Evolutionary conservation across 30 jellyfish, hydroid and myxozoan species (phyloP).

Genomic region (Catostylus mosaicus): DNA sequence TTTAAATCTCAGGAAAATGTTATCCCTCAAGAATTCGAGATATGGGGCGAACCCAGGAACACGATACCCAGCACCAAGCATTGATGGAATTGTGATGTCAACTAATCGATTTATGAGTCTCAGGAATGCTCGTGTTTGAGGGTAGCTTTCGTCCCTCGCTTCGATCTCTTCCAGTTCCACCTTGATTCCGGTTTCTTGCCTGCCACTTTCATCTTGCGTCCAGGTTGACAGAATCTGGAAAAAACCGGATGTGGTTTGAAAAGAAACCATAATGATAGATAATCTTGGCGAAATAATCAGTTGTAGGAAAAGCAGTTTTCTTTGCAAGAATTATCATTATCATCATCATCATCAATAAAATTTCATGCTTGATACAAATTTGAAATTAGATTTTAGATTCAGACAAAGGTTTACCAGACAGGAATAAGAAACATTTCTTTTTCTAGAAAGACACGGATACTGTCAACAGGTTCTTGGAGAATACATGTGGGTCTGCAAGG

Average conservation of each 20-base stretch:
- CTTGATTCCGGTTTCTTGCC: constrained; percentile 73
- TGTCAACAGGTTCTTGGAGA: too few species aligned
- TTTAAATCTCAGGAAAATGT: constrained; percentile 79
- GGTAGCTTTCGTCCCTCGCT: constrained; percentile 86
- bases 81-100: constrained; percentile 78
- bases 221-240: constrained; percentile 54
- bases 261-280: background rate
- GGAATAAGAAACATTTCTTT: too few species aligned
- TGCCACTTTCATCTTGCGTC: constrained; percentile 19
- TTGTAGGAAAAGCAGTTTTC: background rate
- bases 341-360: background rate
- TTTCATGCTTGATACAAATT: too few species aligned
- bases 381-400: too few species aligned
- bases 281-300: background rate
- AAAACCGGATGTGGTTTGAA: background rate
- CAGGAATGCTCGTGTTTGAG: constrained; percentile 87
- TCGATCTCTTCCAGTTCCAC: constrained; percentile 89
- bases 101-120: constrained; percentile 67
- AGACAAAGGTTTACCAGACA: too few species aligned
- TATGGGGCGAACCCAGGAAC: constrained; percentile 95
- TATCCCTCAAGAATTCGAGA: constrained; percentile 74
- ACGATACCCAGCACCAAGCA: constrained; percentile 96
- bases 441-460: too few species aligned
- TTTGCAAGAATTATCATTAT: too few species aligned
- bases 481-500: too few species aligned